A percentile compares a stretch with the other conserved stretches of the same genome.
Conservation (phyloP, 2,888 invertebrate species). For the Eulithis testata region DNA sequence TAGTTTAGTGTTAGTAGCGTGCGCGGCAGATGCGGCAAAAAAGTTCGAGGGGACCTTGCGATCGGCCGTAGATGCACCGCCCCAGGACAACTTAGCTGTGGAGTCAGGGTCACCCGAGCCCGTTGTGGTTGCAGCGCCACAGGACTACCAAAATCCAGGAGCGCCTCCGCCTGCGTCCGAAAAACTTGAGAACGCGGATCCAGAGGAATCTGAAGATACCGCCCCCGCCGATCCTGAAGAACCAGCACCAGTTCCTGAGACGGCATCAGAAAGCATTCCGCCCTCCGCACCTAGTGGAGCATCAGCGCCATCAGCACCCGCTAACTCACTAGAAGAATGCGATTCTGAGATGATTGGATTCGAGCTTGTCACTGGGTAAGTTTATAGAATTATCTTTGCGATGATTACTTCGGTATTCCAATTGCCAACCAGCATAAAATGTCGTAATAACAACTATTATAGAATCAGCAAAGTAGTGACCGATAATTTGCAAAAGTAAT, state of each 20-base stretch:
- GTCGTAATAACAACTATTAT: slow-evolving; percentile 36
- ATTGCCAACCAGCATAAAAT: slow-evolving; percentile 26
- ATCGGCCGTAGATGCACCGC: slow-evolving; percentile 78
- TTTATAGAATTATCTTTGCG: slow-evolving; percentile 29
- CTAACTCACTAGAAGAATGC: slow-evolving; percentile 89
- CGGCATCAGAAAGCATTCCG: slow-evolving; percentile 74
- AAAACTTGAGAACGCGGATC: slow-evolving; percentile 39
- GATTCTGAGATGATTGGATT: slow-evolving; percentile 95
- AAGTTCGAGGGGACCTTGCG: slow-evolving; percentile 78
- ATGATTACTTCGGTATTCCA: slow-evolving; percentile 22
- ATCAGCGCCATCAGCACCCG: slow-evolving; percentile 82
- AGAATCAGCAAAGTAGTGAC: slow-evolving; percentile 47
- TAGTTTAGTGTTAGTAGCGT: slow-evolving; percentile 75
- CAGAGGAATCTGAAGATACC: slow-evolving; percentile 40
- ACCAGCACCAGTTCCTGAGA: slow-evolving; percentile 70
- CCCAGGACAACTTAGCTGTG: slow-evolving; percentile 78
- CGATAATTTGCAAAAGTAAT: slow-evolving; percentile 60
- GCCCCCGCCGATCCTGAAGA: slow-evolving; percentile 50
- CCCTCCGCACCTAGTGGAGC: slow-evolving; percentile 79
- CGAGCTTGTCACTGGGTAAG: slow-evolving; percentile 93
- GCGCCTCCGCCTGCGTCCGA: slow-evolving; percentile 63
- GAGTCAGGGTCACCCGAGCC: slow-evolving; percentile 77
- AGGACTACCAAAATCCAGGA: slow-evolving; percentile 75
- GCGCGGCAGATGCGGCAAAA: slow-evolving; percentile 76
- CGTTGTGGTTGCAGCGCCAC: slow-evolving; percentile 73